Conservation (phyloP, 2,113 vertebrate genomes). For the Acrocephalus kingi region DNA sequence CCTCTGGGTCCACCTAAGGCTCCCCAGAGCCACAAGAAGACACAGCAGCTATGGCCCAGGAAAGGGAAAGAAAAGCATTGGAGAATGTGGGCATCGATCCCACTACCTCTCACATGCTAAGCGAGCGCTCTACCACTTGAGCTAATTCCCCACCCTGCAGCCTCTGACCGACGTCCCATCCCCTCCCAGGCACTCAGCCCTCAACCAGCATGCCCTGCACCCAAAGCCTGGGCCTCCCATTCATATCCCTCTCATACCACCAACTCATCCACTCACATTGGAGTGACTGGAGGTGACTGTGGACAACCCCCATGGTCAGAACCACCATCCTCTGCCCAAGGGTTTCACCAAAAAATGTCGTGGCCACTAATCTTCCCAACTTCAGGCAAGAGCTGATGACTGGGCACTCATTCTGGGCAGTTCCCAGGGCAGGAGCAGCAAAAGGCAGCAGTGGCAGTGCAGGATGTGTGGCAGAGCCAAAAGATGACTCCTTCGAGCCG, state of each 20-base stretch:
- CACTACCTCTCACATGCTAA: slow-evolving; percentile 32
- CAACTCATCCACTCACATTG: not conserved
- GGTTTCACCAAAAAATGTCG: rapidly evolving
- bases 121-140: not conserved
- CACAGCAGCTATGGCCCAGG: not conserved
- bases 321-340: rapidly evolving
- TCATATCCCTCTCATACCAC: not conserved
- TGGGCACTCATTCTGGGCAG: not conserved
- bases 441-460: not conserved
- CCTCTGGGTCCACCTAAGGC: not conserved
- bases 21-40: not conserved
- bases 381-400: not conserved
- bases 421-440: not conserved
- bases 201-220: not conserved
- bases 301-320: not conserved
- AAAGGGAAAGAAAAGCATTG: not conserved
- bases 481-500: not conserved
- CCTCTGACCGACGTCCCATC: not conserved
- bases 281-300: not conserved
- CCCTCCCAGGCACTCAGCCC: not conserved
- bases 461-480: not conserved
- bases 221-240: not conserved
- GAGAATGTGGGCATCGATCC: not conserved
- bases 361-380: not conserved
- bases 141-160: not conserved